phyloP scores from a whole-genome alignment of 2,888 invertebrate species.

The Lithophane ornitopus region DNA sequence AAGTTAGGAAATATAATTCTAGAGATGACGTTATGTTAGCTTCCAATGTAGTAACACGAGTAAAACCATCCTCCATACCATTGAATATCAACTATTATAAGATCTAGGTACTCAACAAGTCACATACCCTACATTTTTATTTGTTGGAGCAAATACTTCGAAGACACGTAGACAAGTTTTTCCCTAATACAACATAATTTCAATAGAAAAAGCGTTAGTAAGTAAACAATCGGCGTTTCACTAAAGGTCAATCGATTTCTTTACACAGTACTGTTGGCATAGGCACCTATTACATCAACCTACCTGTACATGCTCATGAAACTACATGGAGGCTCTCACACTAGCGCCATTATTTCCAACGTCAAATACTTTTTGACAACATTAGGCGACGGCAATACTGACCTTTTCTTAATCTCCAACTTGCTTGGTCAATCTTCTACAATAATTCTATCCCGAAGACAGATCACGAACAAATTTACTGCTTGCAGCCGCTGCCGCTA shows the following conservation, averaged over 20 bases:
- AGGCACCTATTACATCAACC: slow-evolving; percentile 51
- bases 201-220: slow-evolving; percentile 36
- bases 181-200: slow-evolving; percentile 28
- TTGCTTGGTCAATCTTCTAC: slow-evolving; percentile 41
- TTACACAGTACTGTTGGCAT: slow-evolving; percentile 47
- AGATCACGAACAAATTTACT: slow-evolving; percentile 23
- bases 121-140: slow-evolving; percentile 40
- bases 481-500: slow-evolving; percentile 30
- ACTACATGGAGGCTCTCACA: slow-evolving; percentile 34
- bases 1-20: slow-evolving; percentile 25
- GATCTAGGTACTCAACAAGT: slow-evolving; percentile 16
- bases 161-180: slow-evolving; percentile 58
- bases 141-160: slow-evolving; percentile 25
- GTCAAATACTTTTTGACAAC: slow-evolving; percentile 6
- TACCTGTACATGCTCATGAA: slow-evolving; percentile 31
- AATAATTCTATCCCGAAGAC: slow-evolving; percentile 11
- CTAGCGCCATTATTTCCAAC: slow-evolving; percentile 63
- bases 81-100: slow-evolving; percentile 7
- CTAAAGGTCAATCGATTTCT: slow-evolving; percentile 68
- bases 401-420: slow-evolving; percentile 59
- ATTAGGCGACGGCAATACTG: slow-evolving; percentile 25
- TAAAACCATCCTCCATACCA: not conserved
- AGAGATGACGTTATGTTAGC: slow-evolving; percentile 56
- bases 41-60: slow-evolving; percentile 15
- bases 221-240: slow-evolving; percentile 68